Evolutionary conservation across 2,888 invertebrate genomes (phyloP), one percentile per base, ranked within the genome.

Genomic region (Cosmia pyralina): DNA sequence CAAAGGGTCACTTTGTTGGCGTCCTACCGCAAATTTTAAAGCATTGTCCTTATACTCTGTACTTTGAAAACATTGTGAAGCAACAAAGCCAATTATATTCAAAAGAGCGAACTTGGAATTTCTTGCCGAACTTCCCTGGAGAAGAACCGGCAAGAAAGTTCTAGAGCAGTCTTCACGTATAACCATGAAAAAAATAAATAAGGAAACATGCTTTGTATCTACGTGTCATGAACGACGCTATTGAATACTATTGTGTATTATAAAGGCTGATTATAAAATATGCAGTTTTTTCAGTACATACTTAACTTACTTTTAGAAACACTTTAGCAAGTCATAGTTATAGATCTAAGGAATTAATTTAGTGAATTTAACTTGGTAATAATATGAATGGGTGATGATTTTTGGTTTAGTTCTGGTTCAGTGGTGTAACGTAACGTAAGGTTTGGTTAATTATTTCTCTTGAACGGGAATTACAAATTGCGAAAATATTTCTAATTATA

Each of bases 261-360:
- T 28, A 28, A 3, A 28, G 28, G 28, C 28, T 28, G 28, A 28
- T 28, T 28, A 28, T 28, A 28, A 28, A 28, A 28, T 28, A n/a
- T 28, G 1, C 2, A 2, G 3, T 28, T 28, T 28, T 28, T 28
- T 28, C 28, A n/a, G 1, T 53, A 41, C 41, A 7, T 41, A 41
- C 8, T 41, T n/a, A n/a, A n/a, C 19, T 63, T 28, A 13, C 5
- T 55, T 44, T 17, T 10, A 66, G 8, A 44, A 50, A 38, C 17
- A 0, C 19, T 63, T 81, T 57, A 68, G 71, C 82, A 77, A 80
- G 72, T 80, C 80, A 82, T 59, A 44, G 10, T n/a, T n/a, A 67
- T 73, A 50, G 19, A n/a, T n/a, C n/a, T n/a, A n/a, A 50, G 5
- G 63, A 67, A 80, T 77, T 52, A 2, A 44, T 34, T 60, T 6